Evolutionary conservation across 2,797 vertebrate genomes (phyloP), one percentile per base, ranked within the genome.

Genomic region (Galagoides demidoff): DNA sequence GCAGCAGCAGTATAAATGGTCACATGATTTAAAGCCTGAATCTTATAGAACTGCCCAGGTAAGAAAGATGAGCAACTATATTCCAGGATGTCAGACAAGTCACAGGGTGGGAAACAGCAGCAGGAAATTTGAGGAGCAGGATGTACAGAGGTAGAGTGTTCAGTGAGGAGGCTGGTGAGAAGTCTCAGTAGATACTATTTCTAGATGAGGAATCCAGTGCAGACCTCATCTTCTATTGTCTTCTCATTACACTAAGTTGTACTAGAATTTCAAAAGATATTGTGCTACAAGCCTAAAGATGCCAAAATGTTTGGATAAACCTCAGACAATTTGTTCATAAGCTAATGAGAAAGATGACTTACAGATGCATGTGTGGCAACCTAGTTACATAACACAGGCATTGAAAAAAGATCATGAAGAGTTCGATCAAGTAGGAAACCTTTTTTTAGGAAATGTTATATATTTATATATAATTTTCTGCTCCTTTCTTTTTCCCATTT

Each of bases 221-320:
- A 39, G 68, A 63, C 7, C 1, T 29, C 1, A 13, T 39, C 17
- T 9, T 34, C 20, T 17, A 34, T 9, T 73, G 9, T 25, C 68
- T 37, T 64, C 43, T 25, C 23, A 2, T 55, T 45, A 2, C 0
- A 12, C 1, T 5, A 37, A 13, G 16, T 29, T n/a, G 14, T 7
- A 63, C 1, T 76, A 8, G 27, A 76, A 61, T 77, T 61, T 64
- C 25, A 52, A 55, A 86, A 94, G n/a, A 8, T 1, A 71, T 12
- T 78, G 1, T n/a, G 1, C 23, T 49, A 34, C 3, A 73, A 64
- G 23, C 3, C 66, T 23, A 23, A 22, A 66, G 25, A 29, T 10
- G 45, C 7, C 1, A n/a, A 5, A 20, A 83, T 70, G 4, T 11
- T 64, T 73, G 68, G 43, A 10, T 49, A 22, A 25, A 68, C 29